Percentiles rank a stretch among this genome's conserved stretches.
These are phyloP conservation scores for Lithophane leautieri DNA, from an alignment of 2,888 invertebrate species.

Conservation along the genomic window DNA sequence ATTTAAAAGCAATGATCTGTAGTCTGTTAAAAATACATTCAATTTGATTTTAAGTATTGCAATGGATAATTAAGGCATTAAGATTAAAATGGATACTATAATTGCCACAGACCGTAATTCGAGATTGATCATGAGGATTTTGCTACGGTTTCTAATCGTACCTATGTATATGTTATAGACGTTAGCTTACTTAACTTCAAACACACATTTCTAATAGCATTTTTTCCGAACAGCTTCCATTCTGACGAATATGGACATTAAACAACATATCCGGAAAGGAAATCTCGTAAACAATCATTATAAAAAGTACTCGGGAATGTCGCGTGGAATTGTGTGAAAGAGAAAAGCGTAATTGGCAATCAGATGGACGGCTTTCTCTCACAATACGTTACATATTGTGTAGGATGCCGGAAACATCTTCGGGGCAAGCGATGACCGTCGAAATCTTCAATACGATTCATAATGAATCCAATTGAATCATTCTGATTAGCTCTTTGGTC, in stretches of 20 bases:
- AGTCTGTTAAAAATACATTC: conserved; percentile 31
- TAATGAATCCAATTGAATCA: conserved; percentile 60
- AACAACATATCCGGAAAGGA: conserved; percentile 40
- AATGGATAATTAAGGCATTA: conserved; percentile 22
- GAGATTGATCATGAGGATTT: conserved; percentile 11
- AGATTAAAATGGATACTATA: conserved; percentile 25
- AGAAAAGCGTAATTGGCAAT: conserved; percentile 80
- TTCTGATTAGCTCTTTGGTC: conserved; percentile 56
- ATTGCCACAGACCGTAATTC: conserved; percentile 18
- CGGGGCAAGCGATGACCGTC: conserved; percentile 59
- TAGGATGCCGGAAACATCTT: conserved; percentile 65
- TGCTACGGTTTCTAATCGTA: not conserved
- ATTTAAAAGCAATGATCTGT: conserved; percentile 37
- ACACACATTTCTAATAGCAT: not conserved
- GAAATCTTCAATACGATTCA: conserved; percentile 49
- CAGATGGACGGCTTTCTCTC: conserved; percentile 78
- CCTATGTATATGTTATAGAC: not conserved
- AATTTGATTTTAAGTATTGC: conserved; percentile 29
- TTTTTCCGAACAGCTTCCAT: conserved; percentile 19
- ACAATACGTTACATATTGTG: conserved; percentile 67
- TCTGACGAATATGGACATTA: conserved; percentile 51
- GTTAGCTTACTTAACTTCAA: not conserved
- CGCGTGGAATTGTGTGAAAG: conserved; percentile 70
- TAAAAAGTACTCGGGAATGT: conserved; percentile 65
- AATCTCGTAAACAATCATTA: conserved; percentile 60